These are phyloP conservation scores for Phalloptychus januarius DNA, from an alignment of 2,797 vertebrate genomes.

Conservation along the genomic window DNA sequence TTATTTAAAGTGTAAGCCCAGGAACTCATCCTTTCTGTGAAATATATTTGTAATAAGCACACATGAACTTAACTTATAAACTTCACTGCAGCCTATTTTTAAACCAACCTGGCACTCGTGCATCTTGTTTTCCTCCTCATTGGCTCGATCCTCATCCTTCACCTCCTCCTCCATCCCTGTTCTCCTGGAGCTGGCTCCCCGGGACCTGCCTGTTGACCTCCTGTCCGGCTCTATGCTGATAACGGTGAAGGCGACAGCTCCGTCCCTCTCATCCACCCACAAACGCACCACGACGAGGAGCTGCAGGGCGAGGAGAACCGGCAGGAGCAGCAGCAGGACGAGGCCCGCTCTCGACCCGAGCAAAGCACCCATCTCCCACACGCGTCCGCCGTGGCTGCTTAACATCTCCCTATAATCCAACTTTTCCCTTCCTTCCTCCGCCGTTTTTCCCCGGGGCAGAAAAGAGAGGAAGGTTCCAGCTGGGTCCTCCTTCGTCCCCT, in stretches of 20 bases:
- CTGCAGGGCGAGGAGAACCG: conserved; percentile 65
- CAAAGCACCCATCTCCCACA: conserved; percentile 51
- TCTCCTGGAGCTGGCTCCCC: conserved; percentile 12
- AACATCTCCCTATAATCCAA: conserved; percentile 52
- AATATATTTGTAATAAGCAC: background rate
- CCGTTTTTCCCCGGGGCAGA: conserved; percentile 21
- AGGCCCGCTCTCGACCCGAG: conserved; percentile 26
- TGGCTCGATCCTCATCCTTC: conserved; percentile 31
- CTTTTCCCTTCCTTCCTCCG: background rate
- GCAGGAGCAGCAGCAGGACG: conserved; percentile 50
- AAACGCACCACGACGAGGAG: conserved; percentile 52
- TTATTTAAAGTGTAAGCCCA: background rate
- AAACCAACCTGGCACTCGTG: conserved; percentile 60
- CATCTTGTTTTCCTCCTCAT: conserved; percentile 75
- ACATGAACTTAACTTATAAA: conserved; percentile 2
- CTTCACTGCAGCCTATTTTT: background rate
- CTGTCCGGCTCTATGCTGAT: conserved; percentile 73
- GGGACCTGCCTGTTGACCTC: conserved; percentile 1
- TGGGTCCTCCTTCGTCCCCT: conserved; percentile 55
- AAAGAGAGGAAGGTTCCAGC: conserved; percentile 63
- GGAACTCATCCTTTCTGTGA: background rate
- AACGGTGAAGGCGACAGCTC: conserved; percentile 65
- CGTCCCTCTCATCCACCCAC: conserved; percentile 22
- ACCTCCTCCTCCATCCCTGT: conserved; percentile 32
- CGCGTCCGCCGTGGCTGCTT: conserved; percentile 38